A percentile compares a stretch with the other conserved stretches of the same genome.
These are phyloP conservation scores for Leptocoma aspasia DNA, from an alignment of 2,113 vertebrate species.

Conservation along the genomic window DNA sequence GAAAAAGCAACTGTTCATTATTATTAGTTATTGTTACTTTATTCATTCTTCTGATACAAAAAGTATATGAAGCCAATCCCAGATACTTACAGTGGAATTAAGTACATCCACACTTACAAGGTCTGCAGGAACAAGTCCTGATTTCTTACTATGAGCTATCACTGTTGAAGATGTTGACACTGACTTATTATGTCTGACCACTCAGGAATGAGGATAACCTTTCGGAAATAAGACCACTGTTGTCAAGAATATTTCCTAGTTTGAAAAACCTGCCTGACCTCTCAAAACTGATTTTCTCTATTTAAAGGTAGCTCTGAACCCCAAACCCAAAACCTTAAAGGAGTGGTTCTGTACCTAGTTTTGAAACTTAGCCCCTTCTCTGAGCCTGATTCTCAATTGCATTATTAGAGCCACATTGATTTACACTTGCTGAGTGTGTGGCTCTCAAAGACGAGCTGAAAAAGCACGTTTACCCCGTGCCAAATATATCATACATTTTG, in stretches of 20 bases:
- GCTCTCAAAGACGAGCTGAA: background rate
- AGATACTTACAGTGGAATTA: background rate
- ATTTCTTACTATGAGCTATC: background rate
- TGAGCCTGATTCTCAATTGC: background rate
- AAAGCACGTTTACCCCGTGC: background rate
- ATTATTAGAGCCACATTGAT: background rate
- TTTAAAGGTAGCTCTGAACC: background rate
- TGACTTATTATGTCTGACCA: background rate
- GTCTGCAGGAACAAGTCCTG: background rate
- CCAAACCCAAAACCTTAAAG: background rate
- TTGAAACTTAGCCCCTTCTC: background rate
- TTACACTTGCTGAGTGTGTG: background rate
- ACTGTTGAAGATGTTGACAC: background rate
- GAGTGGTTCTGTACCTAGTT: background rate
- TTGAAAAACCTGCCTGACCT: background rate
- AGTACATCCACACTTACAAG: background rate
- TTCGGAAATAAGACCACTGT: background rate
- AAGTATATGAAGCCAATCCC: background rate
- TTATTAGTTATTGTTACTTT: background rate
- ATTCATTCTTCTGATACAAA: background rate
- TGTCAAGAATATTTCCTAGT: background rate
- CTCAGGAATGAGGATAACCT: background rate
- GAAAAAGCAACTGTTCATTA: background rate
- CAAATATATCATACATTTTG: background rate
- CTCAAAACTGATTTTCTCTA: background rate